Conservation (phyloP, 2,888 invertebrate genomes). For the Nematopogon swammerdamellus region DNA sequence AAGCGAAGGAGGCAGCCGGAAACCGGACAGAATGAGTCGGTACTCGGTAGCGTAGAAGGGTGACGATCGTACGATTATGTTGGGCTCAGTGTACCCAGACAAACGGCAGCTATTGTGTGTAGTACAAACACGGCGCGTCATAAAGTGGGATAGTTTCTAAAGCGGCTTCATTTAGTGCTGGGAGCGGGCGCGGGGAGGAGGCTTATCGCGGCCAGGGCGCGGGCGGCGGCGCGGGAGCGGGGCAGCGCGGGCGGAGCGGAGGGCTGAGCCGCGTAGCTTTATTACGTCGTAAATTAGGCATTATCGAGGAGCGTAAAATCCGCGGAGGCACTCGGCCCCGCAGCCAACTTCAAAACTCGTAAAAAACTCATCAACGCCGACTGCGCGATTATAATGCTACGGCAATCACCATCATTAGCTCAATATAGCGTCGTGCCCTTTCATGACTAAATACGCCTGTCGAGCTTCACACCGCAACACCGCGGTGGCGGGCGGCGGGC, state of each 20-base stretch:
- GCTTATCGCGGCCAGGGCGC: conserved; percentile 8
- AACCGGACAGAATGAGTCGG: too few species aligned
- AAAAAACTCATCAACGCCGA: conserved; percentile 49
- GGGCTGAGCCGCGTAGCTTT: conserved; percentile 19
- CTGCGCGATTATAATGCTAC: conserved; percentile 40
- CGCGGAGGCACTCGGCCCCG: conserved; percentile 8
- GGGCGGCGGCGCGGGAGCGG: conserved; percentile 5
- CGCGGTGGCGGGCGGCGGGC: too few species aligned
- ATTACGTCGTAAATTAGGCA: conserved; percentile 39
- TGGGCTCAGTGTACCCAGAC: not conserved
- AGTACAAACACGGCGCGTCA: conserved; percentile 7
- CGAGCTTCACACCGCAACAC: too few species aligned
- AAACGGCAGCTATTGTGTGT: not conserved
- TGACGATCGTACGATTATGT: too few species aligned
- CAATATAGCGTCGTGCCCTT: not conserved
- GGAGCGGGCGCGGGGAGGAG: not conserved
- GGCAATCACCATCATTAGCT: conserved; percentile 37
- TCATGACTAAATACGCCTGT: not conserved
- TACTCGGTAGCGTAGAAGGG: too few species aligned
- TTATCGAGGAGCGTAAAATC: conserved; percentile 9
- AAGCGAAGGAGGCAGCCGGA: too few species aligned
- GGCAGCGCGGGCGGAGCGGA: conserved; percentile 16
- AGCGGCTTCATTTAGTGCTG: conserved; percentile 11
- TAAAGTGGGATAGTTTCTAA: conserved; percentile 11
- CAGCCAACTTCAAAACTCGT: conserved; percentile 39